phyloP scores from a whole-genome alignment of 64 coral and sea anemone genomes.

The Platygyra sinensis region DNA sequence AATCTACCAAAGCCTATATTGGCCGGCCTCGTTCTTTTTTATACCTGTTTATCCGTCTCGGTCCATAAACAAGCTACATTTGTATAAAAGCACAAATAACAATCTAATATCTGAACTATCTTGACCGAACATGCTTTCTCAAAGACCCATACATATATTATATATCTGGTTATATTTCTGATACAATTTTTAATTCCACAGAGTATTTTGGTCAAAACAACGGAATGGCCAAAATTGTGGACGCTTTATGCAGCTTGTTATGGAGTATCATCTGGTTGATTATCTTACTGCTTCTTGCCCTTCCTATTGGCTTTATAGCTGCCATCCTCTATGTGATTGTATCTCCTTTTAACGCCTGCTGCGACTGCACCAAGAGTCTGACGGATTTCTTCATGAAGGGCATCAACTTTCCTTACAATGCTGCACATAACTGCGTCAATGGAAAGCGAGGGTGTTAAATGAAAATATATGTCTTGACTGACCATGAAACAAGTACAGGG shows the following conservation, averaged over 20 bases:
- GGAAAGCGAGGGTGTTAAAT: conserved; percentile 87
- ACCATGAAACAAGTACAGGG: too few relatives aligned
- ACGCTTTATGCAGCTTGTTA: conserved; percentile 84
- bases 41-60: too few relatives aligned
- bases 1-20: too few relatives aligned
- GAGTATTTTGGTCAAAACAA: not conserved
- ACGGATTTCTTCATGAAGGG: conserved; percentile 97
- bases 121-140: too few relatives aligned
- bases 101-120: too few relatives aligned
- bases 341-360: conserved; percentile 90
- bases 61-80: too few relatives aligned
- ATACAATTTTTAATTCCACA: not conserved
- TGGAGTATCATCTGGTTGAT: conserved; percentile 96
- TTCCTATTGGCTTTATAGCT: conserved; percentile 78
- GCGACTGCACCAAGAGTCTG: conserved; percentile 74
- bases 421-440: conserved; percentile 71
- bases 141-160: too few relatives aligned
- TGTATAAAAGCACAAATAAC: too few relatives aligned
- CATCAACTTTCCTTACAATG: conserved; percentile 74
- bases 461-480: too few relatives aligned
- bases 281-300: conserved; percentile 73
- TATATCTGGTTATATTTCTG: not conserved
- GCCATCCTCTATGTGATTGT: conserved; percentile 73
- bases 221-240: conserved; percentile 36
- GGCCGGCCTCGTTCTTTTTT: too few relatives aligned